Evolutionary conservation across 2,888 invertebrate species (phyloP).

Genomic region (Cephus spinipes): DNA sequence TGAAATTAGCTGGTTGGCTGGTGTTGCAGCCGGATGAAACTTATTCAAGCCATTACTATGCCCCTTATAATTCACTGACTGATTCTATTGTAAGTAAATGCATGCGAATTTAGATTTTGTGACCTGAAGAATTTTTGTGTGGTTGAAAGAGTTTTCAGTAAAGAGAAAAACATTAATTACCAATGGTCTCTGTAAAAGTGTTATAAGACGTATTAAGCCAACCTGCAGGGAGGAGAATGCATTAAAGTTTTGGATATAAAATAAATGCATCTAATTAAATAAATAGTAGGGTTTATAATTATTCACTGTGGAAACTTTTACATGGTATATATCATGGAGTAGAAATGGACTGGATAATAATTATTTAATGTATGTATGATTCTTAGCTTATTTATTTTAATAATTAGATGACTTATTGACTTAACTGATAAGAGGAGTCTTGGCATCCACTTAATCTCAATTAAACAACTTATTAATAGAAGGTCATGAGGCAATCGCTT

Average conservation of each 20-base stretch:
- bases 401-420: neutral
- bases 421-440: neutral
- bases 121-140: neutral
- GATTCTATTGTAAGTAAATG: neutral
- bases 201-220: slow-evolving; percentile 28
- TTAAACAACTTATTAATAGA: too few relatives aligned
- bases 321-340: neutral
- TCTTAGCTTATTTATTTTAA: neutral
- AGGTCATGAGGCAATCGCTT: neutral
- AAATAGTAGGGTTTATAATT: neutral
- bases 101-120: neutral
- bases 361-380: too few relatives aligned
- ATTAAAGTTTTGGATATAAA: neutral
- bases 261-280: neutral
- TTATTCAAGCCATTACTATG: neutral
- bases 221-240: slow-evolving; percentile 22
- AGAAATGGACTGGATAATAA: neutral
- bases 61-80: neutral
- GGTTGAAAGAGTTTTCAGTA: neutral
- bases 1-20: slow-evolving; percentile 11
- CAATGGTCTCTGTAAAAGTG: slow-evolving; percentile 32
- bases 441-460: neutral
- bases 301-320: neutral
- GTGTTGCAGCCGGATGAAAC: neutral
- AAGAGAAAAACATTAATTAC: slow-evolving; percentile 34